Evolutionary conservation across 2,888 invertebrate species (phyloP).

Genomic region (Prenolepis imparis): DNA sequence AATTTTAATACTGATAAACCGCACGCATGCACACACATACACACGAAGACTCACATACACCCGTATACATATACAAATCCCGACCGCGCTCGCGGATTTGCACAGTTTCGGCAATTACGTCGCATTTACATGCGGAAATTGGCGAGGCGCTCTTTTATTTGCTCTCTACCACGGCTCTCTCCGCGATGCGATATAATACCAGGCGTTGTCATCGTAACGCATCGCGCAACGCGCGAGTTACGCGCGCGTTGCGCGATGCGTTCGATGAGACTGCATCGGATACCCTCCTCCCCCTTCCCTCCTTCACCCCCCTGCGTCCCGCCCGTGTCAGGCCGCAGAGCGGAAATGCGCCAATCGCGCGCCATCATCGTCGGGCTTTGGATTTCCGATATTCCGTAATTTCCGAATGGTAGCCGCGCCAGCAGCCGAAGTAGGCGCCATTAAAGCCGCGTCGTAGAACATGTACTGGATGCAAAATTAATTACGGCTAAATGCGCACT

Average conservation of each 20-base stretch:
- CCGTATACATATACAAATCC: neutral
- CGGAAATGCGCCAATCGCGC: conserved; percentile 74
- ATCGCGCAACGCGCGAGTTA: conserved; percentile 39
- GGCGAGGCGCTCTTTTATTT: conserved; percentile 52
- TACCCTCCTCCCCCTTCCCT: neutral
- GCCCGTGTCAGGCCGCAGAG: conserved; percentile 60
- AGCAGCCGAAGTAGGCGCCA: conserved; percentile 64
- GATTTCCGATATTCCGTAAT: conserved; percentile 76
- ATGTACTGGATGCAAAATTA: conserved; percentile 71
- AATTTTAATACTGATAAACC: conserved; percentile 53
- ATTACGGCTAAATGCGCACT: conserved; percentile 58
- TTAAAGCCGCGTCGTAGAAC: conserved; percentile 59
- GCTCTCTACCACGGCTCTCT: conserved; percentile 4
- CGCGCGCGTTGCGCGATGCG: conserved; percentile 28
- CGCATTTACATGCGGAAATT: conserved; percentile 57
- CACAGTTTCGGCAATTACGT: conserved; percentile 54
- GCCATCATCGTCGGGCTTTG: conserved; percentile 69
- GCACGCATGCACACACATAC: neutral
- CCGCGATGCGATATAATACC: conserved; percentile 23
- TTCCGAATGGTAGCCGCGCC: conserved; percentile 64
- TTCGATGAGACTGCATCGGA: conserved; percentile 51
- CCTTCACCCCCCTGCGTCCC: neutral
- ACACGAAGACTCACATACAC: neutral
- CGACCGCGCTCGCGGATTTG: neutral
- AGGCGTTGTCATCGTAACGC: conserved; percentile 53